A percentile compares a stretch with the other conserved stretches of the same genome.
Evolutionary conservation across 2,888 invertebrate genomes (phyloP).

Genomic region (Eupithecia vulgata): DNA sequence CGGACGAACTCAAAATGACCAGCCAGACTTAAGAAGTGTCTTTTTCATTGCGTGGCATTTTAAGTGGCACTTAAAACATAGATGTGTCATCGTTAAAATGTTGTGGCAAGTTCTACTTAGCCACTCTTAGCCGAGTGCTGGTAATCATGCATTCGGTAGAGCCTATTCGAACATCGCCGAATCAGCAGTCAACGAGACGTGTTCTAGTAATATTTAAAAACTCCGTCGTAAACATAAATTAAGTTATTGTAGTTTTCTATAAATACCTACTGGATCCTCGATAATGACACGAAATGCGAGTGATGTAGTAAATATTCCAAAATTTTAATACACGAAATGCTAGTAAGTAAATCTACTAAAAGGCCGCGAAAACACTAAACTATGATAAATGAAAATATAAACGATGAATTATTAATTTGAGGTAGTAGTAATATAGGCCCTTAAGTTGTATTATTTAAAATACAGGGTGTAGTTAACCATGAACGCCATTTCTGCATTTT

Average conservation of each 20-base stretch:
- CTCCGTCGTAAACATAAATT: background rate
- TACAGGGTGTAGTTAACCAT: no score
- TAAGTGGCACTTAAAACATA: conserved; percentile 10
- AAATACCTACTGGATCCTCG: no score
- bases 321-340: no score
- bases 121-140: background rate
- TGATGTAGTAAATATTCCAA: no score
- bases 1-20: background rate
- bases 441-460: no score
- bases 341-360: no score
- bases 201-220: background rate
- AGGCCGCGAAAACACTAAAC: no score
- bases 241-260: background rate
- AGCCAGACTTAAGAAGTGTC: background rate
- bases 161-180: background rate
- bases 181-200: no score
- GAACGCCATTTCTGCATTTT: background rate
- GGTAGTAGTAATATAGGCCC: no score
- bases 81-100: conserved; percentile 12
- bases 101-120: background rate
- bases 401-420: no score
- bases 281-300: no score
- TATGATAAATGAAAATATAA: no score
- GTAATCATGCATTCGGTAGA: background rate
- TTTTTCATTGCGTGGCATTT: conserved; percentile 3